Evolutionary conservation across 2,113 vertebrate species (phyloP), one percentile per base, ranked within the genome.

Genomic region (Arvicanthis niloticus): DNA sequence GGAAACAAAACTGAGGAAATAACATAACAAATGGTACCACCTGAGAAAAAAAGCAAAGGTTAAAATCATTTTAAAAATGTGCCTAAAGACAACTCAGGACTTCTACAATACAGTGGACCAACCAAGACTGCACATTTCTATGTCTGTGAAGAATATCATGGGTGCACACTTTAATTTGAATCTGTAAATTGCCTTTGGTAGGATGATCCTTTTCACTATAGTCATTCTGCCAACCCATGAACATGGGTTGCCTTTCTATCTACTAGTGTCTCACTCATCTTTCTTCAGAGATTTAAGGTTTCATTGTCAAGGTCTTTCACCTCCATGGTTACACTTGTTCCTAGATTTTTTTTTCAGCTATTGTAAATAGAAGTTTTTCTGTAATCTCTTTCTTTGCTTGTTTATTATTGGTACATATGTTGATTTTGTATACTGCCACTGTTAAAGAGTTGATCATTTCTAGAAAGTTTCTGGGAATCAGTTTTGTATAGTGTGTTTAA

Each of bases 1-100:
- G 11, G 67, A 68, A 68, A 88, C 21, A 58, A 89, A 86, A 3
- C 19, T 84, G 22, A 87, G 53, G 94, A 95, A 88, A 89, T 88
- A 94, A 67, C 62, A 48, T 77, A 75, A 95, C 45, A 91, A 88
- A 86, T 92, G 3, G 19, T 81, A 75, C 12, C 26, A 12, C 24
- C 45, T 91, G 37, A 75, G 10, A 26, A 87, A 42, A 42, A 65
- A 21, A 12, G 24, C 40, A 91, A 88, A 56, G 76, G 37, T 17
- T 80, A 78, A 95, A 92, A 34, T 90, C 12, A 67, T 6, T 6
- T 29, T 72, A 40, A 58, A 5, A 13, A 0, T 0, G 58, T 65
- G 21, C 8, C 19, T 81, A 92, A 93, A 72, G 42, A 84, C 78
- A 34, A 1, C 42, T 58, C 1, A 77, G 15, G 17, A 53, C 65